phyloP scores from a whole-genome alignment of 35 echinoderm and acorn worm genomes.

The Amphiura filiformis region DNA sequence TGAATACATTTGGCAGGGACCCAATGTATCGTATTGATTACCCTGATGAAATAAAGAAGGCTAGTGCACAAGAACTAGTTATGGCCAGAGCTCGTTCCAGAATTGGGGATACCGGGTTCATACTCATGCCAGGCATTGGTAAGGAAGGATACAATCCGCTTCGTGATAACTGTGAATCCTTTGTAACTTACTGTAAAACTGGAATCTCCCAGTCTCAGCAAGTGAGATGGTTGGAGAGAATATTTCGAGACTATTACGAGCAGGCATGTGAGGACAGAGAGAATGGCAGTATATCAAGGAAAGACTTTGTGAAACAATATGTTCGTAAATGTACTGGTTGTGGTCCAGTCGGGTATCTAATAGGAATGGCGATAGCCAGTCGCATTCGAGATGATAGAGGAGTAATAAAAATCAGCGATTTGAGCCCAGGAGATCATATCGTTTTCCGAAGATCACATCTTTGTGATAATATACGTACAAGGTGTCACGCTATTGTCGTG shows the following conservation, averaged over 20 bases:
- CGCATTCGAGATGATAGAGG: background rate
- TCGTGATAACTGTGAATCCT: slow-evolving; percentile 43
- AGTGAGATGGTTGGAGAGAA: slow-evolving; percentile 4
- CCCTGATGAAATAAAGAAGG: background rate
- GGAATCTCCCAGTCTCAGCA: slow-evolving; percentile 8
- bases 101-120: slow-evolving; percentile 10
- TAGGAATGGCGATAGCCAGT: background rate
- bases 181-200: slow-evolving; percentile 54
- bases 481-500: slow-evolving; percentile 48
- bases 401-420: background rate
- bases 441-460: background rate
- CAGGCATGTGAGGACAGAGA: background rate
- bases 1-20: background rate
- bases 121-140: too few relatives aligned
- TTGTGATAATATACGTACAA: too few relatives aligned
- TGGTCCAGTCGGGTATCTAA: background rate
- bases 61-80: slow-evolving; percentile 28
- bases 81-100: slow-evolving; percentile 27
- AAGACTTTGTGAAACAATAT: background rate
- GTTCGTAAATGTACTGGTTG: background rate
- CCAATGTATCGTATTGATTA: slow-evolving; percentile 26
- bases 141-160: slow-evolving; percentile 32
- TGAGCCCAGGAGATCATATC: slow-evolving; percentile 41
- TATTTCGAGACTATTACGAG: background rate
- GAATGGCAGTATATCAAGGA: too few relatives aligned